A percentile compares a stretch with the other conserved stretches of the same genome.
Conservation (phyloP, 2,888 invertebrate species). For the Loripinus fragilis region DNA sequence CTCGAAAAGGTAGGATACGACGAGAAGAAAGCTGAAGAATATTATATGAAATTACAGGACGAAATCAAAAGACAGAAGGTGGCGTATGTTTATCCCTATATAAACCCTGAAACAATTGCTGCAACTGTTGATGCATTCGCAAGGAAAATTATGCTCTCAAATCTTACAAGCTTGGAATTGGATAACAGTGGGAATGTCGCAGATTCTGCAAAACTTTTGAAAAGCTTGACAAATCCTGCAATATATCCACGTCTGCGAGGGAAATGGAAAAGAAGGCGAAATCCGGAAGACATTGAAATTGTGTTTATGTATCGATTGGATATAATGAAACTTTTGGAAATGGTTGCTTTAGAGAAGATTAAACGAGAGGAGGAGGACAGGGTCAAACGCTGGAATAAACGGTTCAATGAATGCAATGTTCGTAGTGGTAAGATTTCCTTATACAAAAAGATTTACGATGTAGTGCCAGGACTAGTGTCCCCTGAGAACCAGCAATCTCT, state of each 20-base stretch:
- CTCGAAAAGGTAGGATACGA: not conserved
- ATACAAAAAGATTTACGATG: too few species aligned
- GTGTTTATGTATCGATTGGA: constrained; percentile 7
- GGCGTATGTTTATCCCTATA: not conserved
- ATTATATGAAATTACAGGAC: not conserved
- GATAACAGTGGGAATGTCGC: too few species aligned
- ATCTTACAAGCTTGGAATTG: not conserved
- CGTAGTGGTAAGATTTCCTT: too few species aligned
- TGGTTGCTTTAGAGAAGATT: not conserved
- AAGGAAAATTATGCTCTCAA: not conserved
- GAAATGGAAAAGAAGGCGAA: not conserved
- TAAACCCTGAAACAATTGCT: constrained; percentile 5
- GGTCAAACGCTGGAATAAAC: constrained; percentile 3
- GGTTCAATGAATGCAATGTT: not conserved
- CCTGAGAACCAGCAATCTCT: too few species aligned
- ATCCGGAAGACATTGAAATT: not conserved
- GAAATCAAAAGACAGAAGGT: not conserved
- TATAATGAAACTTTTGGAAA: constrained; percentile 13
- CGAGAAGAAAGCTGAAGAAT: not conserved
- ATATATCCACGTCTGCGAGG: not conserved
- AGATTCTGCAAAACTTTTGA: not conserved
- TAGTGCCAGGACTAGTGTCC: too few species aligned
- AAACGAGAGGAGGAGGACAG: not conserved
- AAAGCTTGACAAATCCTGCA: not conserved
- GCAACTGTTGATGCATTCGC: not conserved